Conservation (phyloP, 2,888 invertebrate genomes). For the Artemia sinica region DNA sequence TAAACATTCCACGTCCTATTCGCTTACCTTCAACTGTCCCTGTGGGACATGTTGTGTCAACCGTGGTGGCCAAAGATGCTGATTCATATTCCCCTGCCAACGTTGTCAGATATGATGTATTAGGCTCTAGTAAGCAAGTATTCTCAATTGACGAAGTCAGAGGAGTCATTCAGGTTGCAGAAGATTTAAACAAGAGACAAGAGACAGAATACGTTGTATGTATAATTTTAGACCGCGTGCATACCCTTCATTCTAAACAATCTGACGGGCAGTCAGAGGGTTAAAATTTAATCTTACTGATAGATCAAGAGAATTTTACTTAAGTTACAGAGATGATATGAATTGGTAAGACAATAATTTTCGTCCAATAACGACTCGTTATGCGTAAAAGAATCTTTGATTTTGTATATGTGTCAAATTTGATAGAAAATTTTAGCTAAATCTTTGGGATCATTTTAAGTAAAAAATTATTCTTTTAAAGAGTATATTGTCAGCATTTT, state of each 20-base stretch:
- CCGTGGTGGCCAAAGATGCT: conserved; percentile 58
- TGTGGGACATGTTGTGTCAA: conserved; percentile 60
- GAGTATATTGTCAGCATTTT: too few relatives aligned
- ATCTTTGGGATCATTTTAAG: too few relatives aligned
- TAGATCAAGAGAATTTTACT: too few relatives aligned
- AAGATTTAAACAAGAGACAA: conserved; percentile 64
- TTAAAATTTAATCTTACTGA: background rate
- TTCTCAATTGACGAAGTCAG: conserved; percentile 73
- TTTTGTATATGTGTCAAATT: too few relatives aligned
- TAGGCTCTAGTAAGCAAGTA: conserved; percentile 59
- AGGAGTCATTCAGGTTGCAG: conserved; percentile 58
- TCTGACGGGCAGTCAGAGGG: conserved; percentile 14
- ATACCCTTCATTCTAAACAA: background rate
- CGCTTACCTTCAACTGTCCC: conserved; percentile 64
- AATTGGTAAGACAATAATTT: too few relatives aligned
- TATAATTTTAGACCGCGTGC: too few relatives aligned
- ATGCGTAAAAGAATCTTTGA: too few relatives aligned
- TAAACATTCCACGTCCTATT: conserved; percentile 59
- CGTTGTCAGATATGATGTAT: conserved; percentile 52
- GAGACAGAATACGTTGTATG: conserved; percentile 66
- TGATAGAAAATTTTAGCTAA: too few relatives aligned
- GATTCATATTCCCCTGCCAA: conserved; percentile 73
- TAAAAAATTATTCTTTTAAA: too few relatives aligned
- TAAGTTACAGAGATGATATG: too few relatives aligned
- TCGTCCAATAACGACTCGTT: too few relatives aligned